These are phyloP conservation scores for Melangyna quadrimaculata DNA, from an alignment of 2,888 invertebrate species.

Conservation along the genomic window DNA sequence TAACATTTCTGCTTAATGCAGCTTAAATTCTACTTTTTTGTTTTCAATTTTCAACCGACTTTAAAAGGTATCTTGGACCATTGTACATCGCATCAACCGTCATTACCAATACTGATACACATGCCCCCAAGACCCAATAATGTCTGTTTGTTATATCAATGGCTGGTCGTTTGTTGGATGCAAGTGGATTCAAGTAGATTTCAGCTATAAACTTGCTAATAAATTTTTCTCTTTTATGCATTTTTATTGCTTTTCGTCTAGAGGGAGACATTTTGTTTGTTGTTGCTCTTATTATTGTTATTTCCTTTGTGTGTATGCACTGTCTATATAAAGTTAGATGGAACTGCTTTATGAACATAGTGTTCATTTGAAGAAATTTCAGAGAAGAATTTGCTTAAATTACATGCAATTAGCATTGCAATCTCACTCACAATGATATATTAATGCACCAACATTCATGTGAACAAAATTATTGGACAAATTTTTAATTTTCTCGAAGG, in stretches of 20 bases:
- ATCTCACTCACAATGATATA: neutral
- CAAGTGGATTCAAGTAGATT: constrained; percentile 50
- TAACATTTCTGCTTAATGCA: no score
- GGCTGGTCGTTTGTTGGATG: neutral
- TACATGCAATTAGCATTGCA: constrained; percentile 67
- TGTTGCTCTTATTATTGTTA: neutral
- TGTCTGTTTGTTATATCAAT: constrained; percentile 39
- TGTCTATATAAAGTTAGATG: neutral
- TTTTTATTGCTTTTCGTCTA: constrained; percentile 39
- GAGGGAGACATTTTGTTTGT: neutral
- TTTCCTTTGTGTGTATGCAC: neutral
- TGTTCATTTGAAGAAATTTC: constrained; percentile 44
- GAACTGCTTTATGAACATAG: neutral
- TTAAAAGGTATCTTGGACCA: neutral
- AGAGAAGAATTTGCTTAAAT: constrained; percentile 64
- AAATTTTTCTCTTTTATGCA: constrained; percentile 63
- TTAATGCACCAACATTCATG: neutral
- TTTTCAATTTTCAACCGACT: neutral
- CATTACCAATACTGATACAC: constrained; percentile 5
- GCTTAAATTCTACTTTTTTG: neutral
- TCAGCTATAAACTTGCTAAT: constrained; percentile 61
- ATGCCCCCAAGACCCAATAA: constrained; percentile 46
- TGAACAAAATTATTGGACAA: neutral
- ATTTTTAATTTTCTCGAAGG: neutral
- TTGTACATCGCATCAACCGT: neutral